Percentiles rank a stretch among this genome's conserved stretches.
Evolutionary conservation across 2,113 vertebrate species (phyloP).

Genomic region (Pachycephala philippinensis): DNA sequence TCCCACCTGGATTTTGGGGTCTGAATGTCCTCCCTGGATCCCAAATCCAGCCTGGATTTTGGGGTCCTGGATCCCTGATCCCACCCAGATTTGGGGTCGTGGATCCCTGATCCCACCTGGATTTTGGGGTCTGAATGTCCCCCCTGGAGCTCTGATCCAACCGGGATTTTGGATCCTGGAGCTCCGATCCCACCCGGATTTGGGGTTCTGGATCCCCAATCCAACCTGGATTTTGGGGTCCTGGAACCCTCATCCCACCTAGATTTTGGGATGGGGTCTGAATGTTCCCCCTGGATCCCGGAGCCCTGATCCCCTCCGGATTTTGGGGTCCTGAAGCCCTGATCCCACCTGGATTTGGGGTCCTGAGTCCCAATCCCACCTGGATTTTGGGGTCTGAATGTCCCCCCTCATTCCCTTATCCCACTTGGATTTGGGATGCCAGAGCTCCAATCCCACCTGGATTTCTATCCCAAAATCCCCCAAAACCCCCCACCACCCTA

Average conservation of each 20-base stretch:
- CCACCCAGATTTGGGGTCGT: not conserved
- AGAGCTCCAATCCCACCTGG: accelerated
- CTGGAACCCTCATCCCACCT: no score
- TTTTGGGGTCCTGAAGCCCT: not conserved
- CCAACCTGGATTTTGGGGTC: not conserved
- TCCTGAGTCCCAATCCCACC: not conserved
- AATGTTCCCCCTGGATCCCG: no score
- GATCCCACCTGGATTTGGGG: not conserved
- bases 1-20: no score
- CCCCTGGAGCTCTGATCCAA: not conserved
- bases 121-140: not conserved
- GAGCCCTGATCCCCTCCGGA: not conserved
- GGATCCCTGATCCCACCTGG: no score
- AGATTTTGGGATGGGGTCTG: no score
- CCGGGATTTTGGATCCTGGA: no score
- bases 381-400: not conserved
- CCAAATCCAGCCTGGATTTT: not conserved
- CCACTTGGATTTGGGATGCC: accelerated
- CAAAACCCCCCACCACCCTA: no score
- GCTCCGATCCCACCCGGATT: not conserved
- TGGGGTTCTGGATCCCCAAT: not conserved
- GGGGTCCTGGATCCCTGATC: not conserved
- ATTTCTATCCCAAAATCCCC: not conserved
- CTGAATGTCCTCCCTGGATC: no score
- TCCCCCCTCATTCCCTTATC: no score